Base-by-base conservation (phyloP, 2,113 vertebrate species). In the Cinclus mexicanus region DNA sequence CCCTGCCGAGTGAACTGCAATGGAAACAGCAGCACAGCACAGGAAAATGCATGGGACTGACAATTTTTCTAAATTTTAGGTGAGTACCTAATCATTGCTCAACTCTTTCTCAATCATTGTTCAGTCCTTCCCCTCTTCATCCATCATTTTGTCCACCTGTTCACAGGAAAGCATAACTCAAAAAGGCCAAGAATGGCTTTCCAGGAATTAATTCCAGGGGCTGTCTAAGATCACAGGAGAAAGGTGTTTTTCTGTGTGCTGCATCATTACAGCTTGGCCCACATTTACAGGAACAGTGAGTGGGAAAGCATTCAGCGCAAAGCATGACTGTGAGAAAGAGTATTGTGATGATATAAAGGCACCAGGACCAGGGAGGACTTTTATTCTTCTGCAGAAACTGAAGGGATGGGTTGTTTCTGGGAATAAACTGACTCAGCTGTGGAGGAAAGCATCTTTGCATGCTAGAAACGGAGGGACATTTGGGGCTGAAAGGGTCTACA, bases 141-240 rank as follows among this genome's bases (percentile, higher is more conserved):
- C 50, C 60, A 67, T 90, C 60, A n/a, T 49, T 83, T 89, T 46
- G 68, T 83, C 88, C 16, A 3, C 77, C n/a, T 87, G 80, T 77
- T 81, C 5, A 0, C 28, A 68, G 83, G 39, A 81, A 89, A 90
- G 42, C 19, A 14, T 68, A 91, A 60, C 60, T 86, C 68, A 83
- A 52, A 86, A 86, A 89, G 90, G 64, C 61, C 94, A 95, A 83
- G 69, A 75, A 41, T 1, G 9, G 31, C 83, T 94, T 97, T 95
- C 93, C 90, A 96, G 93, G 93, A 97, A 95, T 92, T 95, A 92
- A 90, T 93, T 96, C 79, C 83, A 90, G n/a, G 61, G 72, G 72
- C 92, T 94, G 92, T 60, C 68, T 96, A 59, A 83, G 80, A 96
- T 95, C 90, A 96, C 49, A 97, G 33, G 60, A 90, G 71, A 92